Conservation (phyloP, 92 coral and sea anemone species). For the Muricea muricata region DNA sequence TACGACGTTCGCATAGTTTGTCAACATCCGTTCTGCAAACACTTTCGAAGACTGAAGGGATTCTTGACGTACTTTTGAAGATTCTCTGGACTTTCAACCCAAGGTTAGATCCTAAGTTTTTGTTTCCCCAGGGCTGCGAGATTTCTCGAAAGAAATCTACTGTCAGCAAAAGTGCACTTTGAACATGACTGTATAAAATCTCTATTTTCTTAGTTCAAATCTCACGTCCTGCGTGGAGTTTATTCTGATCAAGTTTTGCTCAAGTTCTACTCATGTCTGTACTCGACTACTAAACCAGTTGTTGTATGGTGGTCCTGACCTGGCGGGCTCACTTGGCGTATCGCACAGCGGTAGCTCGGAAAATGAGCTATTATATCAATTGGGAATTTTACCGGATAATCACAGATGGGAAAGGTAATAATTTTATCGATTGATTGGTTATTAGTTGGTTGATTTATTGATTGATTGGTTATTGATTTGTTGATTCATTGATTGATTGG, state of each 20-base stretch:
- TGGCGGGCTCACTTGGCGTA: constrained; percentile 55
- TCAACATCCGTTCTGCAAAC: constrained; percentile 14
- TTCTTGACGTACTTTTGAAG: constrained; percentile 22
- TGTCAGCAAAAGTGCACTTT: too few species aligned
- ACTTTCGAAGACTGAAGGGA: constrained; percentile 13
- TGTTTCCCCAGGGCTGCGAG: too few species aligned
- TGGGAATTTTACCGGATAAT: constrained; percentile 75
- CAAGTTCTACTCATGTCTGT: constrained; percentile 78
- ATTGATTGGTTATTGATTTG: not conserved
- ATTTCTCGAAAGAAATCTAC: not conserved
- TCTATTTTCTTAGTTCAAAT: constrained; percentile 57
- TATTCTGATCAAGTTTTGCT: constrained; percentile 77
- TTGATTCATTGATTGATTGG: not conserved
- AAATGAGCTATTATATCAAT: constrained; percentile 83
- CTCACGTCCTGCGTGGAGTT: constrained; percentile 83
- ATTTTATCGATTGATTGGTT: not conserved
- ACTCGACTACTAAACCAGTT: constrained; percentile 72
- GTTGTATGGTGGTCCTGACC: constrained; percentile 54
- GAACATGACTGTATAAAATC: too few species aligned
- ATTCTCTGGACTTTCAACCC: constrained; percentile 50
- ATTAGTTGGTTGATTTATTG: too few species aligned
- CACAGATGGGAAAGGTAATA: constrained; percentile 63
- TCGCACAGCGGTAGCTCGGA: constrained; percentile 51
- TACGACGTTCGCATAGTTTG: constrained; percentile 46
- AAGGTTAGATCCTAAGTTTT: too few species aligned